phyloP scores from a whole-genome alignment of 1,140 invertebrate species.

The Halotydeus destructor region DNA sequence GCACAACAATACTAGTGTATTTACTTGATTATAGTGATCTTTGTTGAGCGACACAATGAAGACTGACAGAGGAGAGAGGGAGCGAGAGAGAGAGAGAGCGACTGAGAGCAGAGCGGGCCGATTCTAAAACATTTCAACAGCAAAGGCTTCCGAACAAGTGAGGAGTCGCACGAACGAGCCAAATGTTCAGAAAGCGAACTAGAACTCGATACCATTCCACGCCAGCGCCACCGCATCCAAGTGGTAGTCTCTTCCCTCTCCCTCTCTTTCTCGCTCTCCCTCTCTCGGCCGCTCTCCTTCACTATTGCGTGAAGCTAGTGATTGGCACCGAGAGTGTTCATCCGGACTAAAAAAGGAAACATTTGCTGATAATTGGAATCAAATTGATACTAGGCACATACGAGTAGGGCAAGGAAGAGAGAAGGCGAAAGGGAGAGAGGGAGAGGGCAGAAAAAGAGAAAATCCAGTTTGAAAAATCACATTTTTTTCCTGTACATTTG shows the following conservation, averaged over 20 bases:
- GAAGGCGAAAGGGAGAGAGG: not conserved
- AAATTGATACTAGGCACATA: too few species aligned
- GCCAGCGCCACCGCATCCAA: conserved; percentile 6
- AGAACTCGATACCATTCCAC: conserved; percentile 11
- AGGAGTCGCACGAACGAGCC: too few species aligned
- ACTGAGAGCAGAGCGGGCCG: too few species aligned
- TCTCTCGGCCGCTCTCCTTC: not conserved
- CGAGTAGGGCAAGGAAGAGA: too few species aligned
- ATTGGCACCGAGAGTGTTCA: not conserved
- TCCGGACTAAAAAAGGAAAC: not conserved
- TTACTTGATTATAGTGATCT: too few species aligned
- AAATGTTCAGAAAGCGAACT: not conserved
- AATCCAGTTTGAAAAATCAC: not conserved
- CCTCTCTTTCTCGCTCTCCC: not conserved
- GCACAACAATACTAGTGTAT: too few species aligned
- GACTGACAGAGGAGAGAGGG: too few species aligned
- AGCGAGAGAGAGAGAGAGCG: too few species aligned
- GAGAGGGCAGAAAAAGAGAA: not conserved
- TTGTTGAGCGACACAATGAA: too few species aligned
- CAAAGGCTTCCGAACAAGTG: too few species aligned
- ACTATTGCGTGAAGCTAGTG: not conserved
- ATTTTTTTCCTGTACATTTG: not conserved
- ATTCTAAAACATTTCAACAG: too few species aligned
- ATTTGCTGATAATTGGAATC: not conserved
- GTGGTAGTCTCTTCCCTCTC: conserved; percentile 11